Base-by-base conservation (phyloP, 2,797 vertebrate species). In the Coregonus sp. region DNA sequence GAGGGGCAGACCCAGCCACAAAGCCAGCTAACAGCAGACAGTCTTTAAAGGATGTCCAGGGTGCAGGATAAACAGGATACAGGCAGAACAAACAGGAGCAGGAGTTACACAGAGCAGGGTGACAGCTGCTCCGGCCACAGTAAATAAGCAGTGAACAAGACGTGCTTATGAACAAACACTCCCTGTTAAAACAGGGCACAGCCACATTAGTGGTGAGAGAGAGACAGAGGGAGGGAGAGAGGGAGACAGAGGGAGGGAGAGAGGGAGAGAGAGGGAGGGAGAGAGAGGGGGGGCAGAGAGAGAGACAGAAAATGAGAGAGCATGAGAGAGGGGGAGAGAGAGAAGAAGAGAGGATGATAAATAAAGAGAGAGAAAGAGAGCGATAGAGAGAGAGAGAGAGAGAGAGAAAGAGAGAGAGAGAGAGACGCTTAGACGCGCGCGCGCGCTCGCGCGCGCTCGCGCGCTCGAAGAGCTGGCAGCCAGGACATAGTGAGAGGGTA, bases 151-250 rank as follows among this genome's bases (percentile, higher is more conserved):
- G 89, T 92, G 90, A 91, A 93, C 78, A 84, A 94, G 93, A 94
- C 91, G 91, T 91, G 91, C 93, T 95, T 95, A 92, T 90, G 92
- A 94, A 94, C 93, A 96, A 96, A 96, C 91, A 95, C 90, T 80
- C 87, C 90, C 92, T 92, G 92, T 87, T 87, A 90, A 47, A 92
- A 91, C 81, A 93, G 85, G 81, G 81, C 88, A 86, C 69, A 15
- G 78, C 91, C 88, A 79, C 65, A 67, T 67, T 67, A 67, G n/a
- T 61, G 59, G 59, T 61, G 59, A 25, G 31, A 15, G 65, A 16
- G 25, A 92, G 9, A 4, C 11, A 50, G 70, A 25, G 47, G 4
- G 4, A 2, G 70, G 2, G 52, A 12, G 6, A 14, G 18, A 15
- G 18, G 86, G 87, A n/a, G n/a, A n/a, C n/a, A 88, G 92, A 93